Conservation (phyloP, 2,797 vertebrate genomes). For the Sphenodon punctatus region DNA sequence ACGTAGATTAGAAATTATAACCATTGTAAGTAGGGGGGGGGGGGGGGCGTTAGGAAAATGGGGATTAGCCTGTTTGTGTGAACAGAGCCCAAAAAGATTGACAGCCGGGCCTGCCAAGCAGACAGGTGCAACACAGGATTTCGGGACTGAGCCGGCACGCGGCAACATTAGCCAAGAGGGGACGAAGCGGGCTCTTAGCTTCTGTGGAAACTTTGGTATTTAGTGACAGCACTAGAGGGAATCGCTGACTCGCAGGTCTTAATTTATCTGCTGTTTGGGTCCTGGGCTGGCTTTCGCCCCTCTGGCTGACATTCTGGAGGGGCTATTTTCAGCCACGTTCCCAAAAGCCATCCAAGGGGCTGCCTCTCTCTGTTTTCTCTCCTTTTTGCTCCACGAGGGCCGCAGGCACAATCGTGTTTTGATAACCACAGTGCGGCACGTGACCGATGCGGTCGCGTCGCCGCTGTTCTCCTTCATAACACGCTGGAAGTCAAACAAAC, state of each 20-base stretch:
- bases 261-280: neutral
- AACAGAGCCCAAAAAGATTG: neutral
- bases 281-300: neutral
- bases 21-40: too few relatives aligned
- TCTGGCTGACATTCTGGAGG: conserved; percentile 13
- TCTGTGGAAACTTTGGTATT: neutral
- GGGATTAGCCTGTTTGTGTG: neutral
- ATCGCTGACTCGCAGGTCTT: neutral
- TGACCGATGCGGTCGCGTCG: too few relatives aligned
- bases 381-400: neutral
- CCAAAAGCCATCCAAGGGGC: neutral
- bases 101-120: neutral
- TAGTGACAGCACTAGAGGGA: neutral
- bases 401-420: too few relatives aligned
- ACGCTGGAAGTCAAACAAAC: too few relatives aligned
- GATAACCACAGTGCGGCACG: too few relatives aligned
- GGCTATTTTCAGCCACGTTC: conserved; percentile 4
- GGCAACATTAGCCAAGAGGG: neutral
- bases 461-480: too few relatives aligned
- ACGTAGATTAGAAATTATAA: too few relatives aligned
- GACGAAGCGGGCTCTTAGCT: neutral
- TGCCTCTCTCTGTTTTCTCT: neutral
- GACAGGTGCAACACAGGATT: neutral
- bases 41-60: too few relatives aligned
- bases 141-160: neutral